Base-by-base conservation (phyloP, 2,888 invertebrate genomes). In the Sphaeridia pumilis region DNA sequence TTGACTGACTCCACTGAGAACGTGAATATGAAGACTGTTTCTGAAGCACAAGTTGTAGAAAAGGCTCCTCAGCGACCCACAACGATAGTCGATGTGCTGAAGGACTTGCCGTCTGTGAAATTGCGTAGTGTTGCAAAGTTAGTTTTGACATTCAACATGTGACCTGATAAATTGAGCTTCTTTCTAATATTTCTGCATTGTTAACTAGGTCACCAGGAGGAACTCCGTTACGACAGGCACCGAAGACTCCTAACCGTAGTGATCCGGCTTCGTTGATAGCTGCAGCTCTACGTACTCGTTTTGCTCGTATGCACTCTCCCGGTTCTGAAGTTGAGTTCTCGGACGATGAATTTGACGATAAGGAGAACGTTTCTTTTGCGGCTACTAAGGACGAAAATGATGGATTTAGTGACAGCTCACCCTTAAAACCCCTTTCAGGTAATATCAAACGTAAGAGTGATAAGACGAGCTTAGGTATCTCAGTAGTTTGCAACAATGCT, bases 241-340 rank as follows among this genome's bases (percentile, higher is more conserved):
- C 47, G 14, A 35, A 17, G 20, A 59, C 49, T 31, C 45, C 49
- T 10, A 54, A 52, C 47, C 54, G 56, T 3, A 59, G 54, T 45
- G 71, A 71, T 56, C 67, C 69, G 4, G 68, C 68, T 4, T 64
- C 69, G 10, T 64, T 71, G 55, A 69, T 72, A 45, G 69, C 70
- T 24, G 64, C 66, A 46, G 71, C 71, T 3, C 61, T 72, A 44
- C 70, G 68, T 60, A 70, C 68, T 51, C 70, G 72, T 54, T 71
- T 70, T 67, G 69, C 70, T n/a, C 53, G 59, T 24, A 63, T 67
- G 57, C 61, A 67, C 34, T 49, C 56, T 34, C 57, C 61, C 7
- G 54, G 51, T 28, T 31, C 45, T 12, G 34, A 31, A 20, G 4
- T 28, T 17, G 56, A 49, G 12, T 21, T 14, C 2, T 50, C 25